A percentile compares a stretch with the other conserved stretches of the same genome.
Conservation (phyloP, 2,113 vertebrate species). For the Eretmochelys imbricata region DNA sequence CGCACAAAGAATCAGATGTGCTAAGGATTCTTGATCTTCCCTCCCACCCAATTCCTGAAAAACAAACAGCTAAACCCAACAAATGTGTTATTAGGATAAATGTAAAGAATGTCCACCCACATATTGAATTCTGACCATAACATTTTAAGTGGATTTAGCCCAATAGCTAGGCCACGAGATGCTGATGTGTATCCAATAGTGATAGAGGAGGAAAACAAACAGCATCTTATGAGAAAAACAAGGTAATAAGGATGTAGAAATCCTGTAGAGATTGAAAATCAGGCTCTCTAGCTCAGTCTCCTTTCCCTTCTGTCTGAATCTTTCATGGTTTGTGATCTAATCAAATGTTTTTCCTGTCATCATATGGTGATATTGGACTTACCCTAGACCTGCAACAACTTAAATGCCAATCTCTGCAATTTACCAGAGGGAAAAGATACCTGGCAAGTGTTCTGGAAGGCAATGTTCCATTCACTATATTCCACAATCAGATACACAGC, state of each 20-base stretch:
- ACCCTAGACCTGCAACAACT: background rate
- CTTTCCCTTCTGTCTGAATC: background rate
- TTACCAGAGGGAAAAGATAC: background rate
- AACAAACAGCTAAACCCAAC: background rate
- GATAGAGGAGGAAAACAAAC: accelerated
- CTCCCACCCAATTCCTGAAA: background rate
- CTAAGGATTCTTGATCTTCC: background rate
- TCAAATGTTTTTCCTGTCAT: slow-evolving; percentile 21
- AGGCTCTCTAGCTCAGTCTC: background rate
- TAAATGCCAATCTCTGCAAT: slow-evolving; percentile 19
- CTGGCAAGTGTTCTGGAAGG: background rate
- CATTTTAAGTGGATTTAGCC: background rate
- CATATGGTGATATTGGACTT: background rate
- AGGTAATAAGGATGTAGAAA: background rate
- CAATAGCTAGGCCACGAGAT: accelerated
- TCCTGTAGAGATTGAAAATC: background rate
- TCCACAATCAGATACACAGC: background rate
- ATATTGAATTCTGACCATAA: background rate
- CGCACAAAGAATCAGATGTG: accelerated
- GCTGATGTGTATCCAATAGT: background rate
- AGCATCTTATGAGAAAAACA: background rate
- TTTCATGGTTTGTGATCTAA: background rate
- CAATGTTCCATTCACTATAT: background rate
- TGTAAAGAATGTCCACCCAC: background rate
- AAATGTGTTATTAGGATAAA: background rate